Evolutionary conservation across 2,888 invertebrate genomes (phyloP).

Genomic region (Eurytoma californica): DNA sequence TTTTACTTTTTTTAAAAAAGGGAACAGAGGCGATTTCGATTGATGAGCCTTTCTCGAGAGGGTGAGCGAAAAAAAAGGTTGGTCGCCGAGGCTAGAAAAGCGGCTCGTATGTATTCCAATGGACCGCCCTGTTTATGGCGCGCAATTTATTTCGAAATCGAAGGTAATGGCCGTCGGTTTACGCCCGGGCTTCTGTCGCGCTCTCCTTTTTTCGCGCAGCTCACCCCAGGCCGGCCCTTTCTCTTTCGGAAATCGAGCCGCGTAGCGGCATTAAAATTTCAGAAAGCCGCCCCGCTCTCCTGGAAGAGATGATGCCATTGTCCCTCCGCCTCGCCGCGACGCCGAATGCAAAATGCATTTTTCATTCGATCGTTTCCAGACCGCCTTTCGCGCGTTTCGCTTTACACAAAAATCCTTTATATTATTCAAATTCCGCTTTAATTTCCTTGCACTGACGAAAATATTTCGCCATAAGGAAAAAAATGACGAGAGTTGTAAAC

Average conservation of each 20-base stretch:
- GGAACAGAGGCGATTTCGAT: background rate
- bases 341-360: slow-evolving; percentile 66
- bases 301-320: slow-evolving; percentile 43
- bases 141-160: slow-evolving; percentile 74
- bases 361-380: slow-evolving; percentile 50
- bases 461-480: background rate
- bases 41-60: slow-evolving; percentile 27
- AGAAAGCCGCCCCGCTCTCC: slow-evolving; percentile 55
- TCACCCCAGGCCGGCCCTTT: slow-evolving; percentile 20
- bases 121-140: slow-evolving; percentile 73
- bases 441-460: background rate
- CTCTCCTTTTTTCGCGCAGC: slow-evolving; percentile 6
- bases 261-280: slow-evolving; percentile 72
- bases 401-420: slow-evolving; percentile 15
- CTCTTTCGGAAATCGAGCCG: slow-evolving; percentile 53
- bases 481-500: too few species aligned
- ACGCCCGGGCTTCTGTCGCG: slow-evolving; percentile 58
- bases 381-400: background rate
- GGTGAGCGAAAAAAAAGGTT: background rate
- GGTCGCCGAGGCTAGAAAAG: slow-evolving; percentile 60
- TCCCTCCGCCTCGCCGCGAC: slow-evolving; percentile 11
- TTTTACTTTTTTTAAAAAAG: background rate
- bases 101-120: slow-evolving; percentile 73
- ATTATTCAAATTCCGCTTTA: slow-evolving; percentile 6
- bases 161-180: slow-evolving; percentile 73